Evolutionary conservation across 1,140 invertebrate species (phyloP), one percentile per base, ranked within the genome.

Genomic region (Bilobella aurantiaca): DNA sequence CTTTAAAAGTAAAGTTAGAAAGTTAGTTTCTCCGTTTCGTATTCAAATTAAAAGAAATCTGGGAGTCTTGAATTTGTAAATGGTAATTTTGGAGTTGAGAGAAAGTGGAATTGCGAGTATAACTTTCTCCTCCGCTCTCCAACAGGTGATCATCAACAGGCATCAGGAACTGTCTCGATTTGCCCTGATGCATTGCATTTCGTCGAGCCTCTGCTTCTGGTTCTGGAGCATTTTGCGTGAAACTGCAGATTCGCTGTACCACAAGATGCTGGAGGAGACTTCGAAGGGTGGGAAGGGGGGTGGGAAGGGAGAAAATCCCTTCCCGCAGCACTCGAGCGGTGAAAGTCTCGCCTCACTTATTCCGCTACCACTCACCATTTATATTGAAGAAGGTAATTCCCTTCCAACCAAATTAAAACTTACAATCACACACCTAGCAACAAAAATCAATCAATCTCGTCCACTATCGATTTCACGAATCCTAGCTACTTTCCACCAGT

Each of bases 131-230:
- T 58, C n/a, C 5, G 8, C 49, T 29, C 57, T 27, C 29, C 29
- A 29, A 58, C 69, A 84, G 83, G 79, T 85, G n/a, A 82, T 85
- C 31, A 83, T 85, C 42, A 84, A 84, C 74, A 77, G 79, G 64
- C 76, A 78, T 63, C 76, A 77, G 77, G 80, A 79, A 60, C 64
- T 87, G 18, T 83, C 84, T n/a, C 77, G 84, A 37, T 85, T 88
- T 69, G 85, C 82, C 2, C 77, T 87, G 30, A 88, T 88, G 86
- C 86, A 88, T 73, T 84, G 85, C 74, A 84, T 89, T 34, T 83
- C 84, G 0, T 82, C 85, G 59, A 85, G 84, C 71, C 75, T 88
- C 1, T 86, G 84, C 73, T 86, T 87, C 74, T 88, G 87, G 87
- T 78, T 88, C 18, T 83, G 81, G 73, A 86, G 85, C 14, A 87